phyloP scores from a whole-genome alignment of 2,888 invertebrate genomes.

The Conus canariensis region DNA sequence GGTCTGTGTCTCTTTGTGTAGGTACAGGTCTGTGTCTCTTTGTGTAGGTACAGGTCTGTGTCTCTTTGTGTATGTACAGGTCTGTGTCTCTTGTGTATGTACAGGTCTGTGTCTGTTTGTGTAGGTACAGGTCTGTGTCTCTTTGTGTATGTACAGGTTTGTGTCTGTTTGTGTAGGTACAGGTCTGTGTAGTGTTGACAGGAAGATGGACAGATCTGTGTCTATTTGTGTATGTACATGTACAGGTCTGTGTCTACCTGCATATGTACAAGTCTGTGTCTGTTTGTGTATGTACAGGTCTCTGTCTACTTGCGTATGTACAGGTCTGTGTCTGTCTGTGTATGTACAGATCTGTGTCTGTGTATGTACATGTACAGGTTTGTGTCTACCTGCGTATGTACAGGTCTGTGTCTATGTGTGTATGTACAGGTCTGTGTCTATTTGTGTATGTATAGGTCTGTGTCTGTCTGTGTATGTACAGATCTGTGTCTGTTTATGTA shows the following conservation, averaged over 20 bases:
- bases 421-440: too few relatives aligned
- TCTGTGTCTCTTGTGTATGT: too few relatives aligned
- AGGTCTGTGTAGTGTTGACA: too few relatives aligned
- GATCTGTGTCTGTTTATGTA: neutral
- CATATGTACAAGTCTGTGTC: neutral
- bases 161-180: too few relatives aligned
- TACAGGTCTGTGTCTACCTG: neutral
- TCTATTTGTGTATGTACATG: neutral
- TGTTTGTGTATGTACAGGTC: neutral
- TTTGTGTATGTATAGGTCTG: neutral
- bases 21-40: too few relatives aligned
- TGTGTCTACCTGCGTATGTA: neutral
- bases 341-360: neutral
- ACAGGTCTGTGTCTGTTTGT: too few relatives aligned
- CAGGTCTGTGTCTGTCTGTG: neutral
- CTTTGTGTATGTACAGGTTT: too few relatives aligned
- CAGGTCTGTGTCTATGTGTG: too few relatives aligned
- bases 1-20: too few relatives aligned
- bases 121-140: too few relatives aligned
- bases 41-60: too few relatives aligned
- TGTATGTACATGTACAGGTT: neutral
- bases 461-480: neutral
- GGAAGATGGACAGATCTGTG: neutral
- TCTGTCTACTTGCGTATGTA: neutral
- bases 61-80: too few relatives aligned